phyloP scores from a whole-genome alignment of 1,140 invertebrate species.

The Gyrodactylus bullatarudis region DNA sequence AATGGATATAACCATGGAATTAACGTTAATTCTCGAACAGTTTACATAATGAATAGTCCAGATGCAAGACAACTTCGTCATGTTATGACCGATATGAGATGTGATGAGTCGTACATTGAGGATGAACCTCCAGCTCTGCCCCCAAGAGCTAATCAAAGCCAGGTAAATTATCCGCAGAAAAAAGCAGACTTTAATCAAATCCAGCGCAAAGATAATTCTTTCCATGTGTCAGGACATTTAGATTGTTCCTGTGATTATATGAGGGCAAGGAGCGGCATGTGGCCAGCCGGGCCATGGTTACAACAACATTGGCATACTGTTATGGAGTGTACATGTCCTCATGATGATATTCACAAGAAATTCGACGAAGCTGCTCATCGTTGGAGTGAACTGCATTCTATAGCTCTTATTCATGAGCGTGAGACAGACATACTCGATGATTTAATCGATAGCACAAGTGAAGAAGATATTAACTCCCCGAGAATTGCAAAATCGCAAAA shows the following conservation, averaged over 20 bases:
- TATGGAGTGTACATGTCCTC: not conserved
- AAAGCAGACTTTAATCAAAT: too few relatives aligned
- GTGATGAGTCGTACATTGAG: too few relatives aligned
- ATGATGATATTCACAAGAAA: not conserved
- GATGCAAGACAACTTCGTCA: too few relatives aligned
- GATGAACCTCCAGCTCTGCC: not conserved
- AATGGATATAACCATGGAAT: too few relatives aligned
- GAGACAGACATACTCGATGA: slow-evolving; percentile 5
- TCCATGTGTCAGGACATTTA: not conserved
- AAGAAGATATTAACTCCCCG: not conserved
- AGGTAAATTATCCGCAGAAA: not conserved
- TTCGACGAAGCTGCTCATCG: not conserved
- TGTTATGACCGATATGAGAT: too few relatives aligned
- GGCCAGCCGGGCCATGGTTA: not conserved
- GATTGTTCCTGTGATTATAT: not conserved
- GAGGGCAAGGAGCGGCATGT: not conserved
- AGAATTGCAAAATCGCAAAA: not conserved
- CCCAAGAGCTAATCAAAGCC: too few relatives aligned
- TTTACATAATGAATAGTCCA: not conserved
- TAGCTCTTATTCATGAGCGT: not conserved
- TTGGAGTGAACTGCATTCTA: not conserved
- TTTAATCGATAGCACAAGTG: slow-evolving; percentile 1
- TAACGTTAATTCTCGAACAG: too few relatives aligned
- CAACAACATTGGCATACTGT: slow-evolving; percentile 3
- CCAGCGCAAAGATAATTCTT: not conserved